phyloP scores from a whole-genome alignment of 1,140 invertebrate species.

The Lasioglossum baleicum region DNA sequence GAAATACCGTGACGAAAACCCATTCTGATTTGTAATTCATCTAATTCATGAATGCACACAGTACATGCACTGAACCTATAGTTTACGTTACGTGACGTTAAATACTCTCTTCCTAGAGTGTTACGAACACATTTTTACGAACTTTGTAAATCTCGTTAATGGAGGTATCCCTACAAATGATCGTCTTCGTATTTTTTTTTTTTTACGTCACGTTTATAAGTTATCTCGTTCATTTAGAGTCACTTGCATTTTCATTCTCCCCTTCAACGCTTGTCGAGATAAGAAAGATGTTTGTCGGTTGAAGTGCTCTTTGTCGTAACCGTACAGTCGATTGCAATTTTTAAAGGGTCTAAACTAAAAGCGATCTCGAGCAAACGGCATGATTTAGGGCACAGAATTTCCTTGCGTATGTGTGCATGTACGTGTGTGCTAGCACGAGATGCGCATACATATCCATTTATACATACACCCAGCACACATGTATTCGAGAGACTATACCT shows the following conservation, averaged over 20 bases:
- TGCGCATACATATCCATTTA: background rate
- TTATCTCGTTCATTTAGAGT: no score
- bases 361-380: conserved; percentile 56
- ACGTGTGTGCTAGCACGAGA: conserved; percentile 12
- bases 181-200: no score
- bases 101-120: background rate
- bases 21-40: background rate
- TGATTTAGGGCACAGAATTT: conserved; percentile 66
- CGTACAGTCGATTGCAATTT: background rate
- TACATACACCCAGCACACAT: conserved; percentile 8
- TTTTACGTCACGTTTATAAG: no score
- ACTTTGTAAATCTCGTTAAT: background rate
- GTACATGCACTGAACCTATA: background rate
- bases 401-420: conserved; percentile 36
- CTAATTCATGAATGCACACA: background rate
- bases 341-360: conserved; percentile 46
- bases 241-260: no score
- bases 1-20: conserved; percentile 13
- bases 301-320: background rate
- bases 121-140: background rate
- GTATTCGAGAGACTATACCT: conserved; percentile 22
- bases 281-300: no score
- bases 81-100: background rate
- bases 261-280: no score
- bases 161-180: no score